Evolutionary conservation across 2,113 vertebrate species (phyloP), one percentile per base, ranked within the genome.

Genomic region (Uropsilus gracilis): DNA sequence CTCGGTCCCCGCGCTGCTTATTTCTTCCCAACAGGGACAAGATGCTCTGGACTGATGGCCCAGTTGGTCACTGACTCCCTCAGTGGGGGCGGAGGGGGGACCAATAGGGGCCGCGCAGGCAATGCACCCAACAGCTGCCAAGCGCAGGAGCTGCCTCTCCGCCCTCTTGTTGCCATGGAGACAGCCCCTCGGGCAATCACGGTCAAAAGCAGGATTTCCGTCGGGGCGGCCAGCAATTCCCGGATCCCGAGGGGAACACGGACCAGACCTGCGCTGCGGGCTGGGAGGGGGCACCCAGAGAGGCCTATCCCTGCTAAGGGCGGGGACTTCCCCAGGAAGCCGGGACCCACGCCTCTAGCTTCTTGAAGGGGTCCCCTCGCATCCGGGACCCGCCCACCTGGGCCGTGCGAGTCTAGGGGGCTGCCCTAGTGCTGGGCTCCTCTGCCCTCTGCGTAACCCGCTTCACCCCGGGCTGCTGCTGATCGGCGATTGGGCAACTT

Each of bases 181-280:
- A 94, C 91, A 78, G 89, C 83, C 91, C 92, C 86, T 82, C 82
- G 57, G 50, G 93, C 91, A 39, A 39, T 46, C 66, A 32, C 91
- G 71, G 95, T 95, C 94, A 97, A 97, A 97, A 59, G 89, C 96
- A 97, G 97, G 97, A 97, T 97, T 97, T 97, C 97, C 95, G 78
- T 95, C 89, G 66, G 91, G 95, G 86, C 55, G 72, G 94, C 93
- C 90, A 94, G 95, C 93, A 96, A 97, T 97, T 97, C 97, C 95
- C 89, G 89, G 95, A 96, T 97, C 91, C 96, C 78, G 34, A 39
- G n/a, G 3, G 39, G 87, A 76, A 14, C 24, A 22, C 16, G 57
- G 91, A 87, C 71, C 2, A 92, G 92, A 57, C 89, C 6, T 55
- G 91, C 42, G 6, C 53, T 1, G 46, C 37, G 34, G 77, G 46